Evolutionary conservation across 23 tunicate genomes (phyloP).

Genomic region (Styela clava): DNA sequence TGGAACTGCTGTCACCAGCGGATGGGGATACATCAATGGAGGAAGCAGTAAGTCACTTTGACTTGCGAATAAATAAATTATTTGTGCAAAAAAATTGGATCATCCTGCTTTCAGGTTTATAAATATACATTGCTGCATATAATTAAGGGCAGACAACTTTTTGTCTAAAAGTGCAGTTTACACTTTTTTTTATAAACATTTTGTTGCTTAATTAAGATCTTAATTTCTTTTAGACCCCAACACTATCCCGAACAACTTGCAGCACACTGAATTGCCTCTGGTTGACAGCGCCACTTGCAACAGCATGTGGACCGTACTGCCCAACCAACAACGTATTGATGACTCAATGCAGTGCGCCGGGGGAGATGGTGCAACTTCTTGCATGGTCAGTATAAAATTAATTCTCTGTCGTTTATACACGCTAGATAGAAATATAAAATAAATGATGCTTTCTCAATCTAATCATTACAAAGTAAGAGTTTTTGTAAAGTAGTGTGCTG

Average conservation of each 20-base stretch:
- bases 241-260: conserved; percentile 49
- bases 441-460: too few species aligned
- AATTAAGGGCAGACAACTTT: too few species aligned
- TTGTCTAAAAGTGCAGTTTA: too few species aligned
- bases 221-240: conserved; percentile 29
- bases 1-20: conserved; percentile 55
- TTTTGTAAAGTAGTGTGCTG: too few species aligned
- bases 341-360: conserved; percentile 68
- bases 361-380: conserved; percentile 64
- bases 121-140: too few species aligned
- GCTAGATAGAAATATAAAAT: neutral
- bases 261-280: conserved; percentile 39
- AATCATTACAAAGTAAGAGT: too few species aligned
- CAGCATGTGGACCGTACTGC: conserved; percentile 34
- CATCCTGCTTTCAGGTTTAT: neutral
- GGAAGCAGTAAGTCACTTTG: conserved; percentile 33
- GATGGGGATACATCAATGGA: conserved; percentile 80
- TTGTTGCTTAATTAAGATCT: too few species aligned
- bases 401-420: neutral
- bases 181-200: too few species aligned
- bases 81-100: neutral
- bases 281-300: conserved; percentile 35
- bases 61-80: neutral
- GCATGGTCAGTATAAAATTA: conserved; percentile 46
- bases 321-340: conserved; percentile 36